A percentile compares a stretch with the other conserved stretches of the same genome.
phyloP scores from a whole-genome alignment of 2,888 invertebrate genomes.

The Hoplodrina blanda region DNA sequence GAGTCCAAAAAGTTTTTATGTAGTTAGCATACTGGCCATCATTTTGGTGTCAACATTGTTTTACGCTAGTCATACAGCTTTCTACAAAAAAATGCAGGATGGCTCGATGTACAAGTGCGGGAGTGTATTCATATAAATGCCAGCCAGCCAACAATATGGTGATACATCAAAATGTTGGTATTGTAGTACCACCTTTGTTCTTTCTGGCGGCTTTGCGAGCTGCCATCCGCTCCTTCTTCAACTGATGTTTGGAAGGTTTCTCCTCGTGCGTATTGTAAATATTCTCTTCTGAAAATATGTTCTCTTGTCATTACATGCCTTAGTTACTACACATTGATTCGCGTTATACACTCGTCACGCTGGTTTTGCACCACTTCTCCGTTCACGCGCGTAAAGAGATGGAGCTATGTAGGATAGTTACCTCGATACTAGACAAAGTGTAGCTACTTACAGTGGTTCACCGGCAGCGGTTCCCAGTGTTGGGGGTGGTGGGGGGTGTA shows the following conservation, averaged over 20 bases:
- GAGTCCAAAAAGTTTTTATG: neutral
- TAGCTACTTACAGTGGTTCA: neutral
- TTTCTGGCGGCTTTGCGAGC: slow-evolving; percentile 90
- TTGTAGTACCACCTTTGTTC: slow-evolving; percentile 80
- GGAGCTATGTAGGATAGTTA: neutral
- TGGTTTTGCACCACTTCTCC: slow-evolving; percentile 40
- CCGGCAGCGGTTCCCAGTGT: neutral
- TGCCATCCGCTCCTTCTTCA: slow-evolving; percentile 92
- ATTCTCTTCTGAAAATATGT: slow-evolving; percentile 87
- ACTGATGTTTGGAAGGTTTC: slow-evolving; percentile 92
- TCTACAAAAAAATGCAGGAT: neutral
- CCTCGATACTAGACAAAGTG: neutral
- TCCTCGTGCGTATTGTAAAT: slow-evolving; percentile 88
- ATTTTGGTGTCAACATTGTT: neutral
- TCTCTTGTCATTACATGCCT: slow-evolving; percentile 73
- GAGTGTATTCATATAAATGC: slow-evolving; percentile 41
- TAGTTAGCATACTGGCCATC: no score
- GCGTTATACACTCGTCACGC: slow-evolving; percentile 47
- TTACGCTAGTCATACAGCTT: neutral
- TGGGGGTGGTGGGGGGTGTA: neutral
- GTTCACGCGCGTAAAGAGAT: neutral
- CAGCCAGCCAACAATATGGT: slow-evolving; percentile 57
- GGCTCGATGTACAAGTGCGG: neutral
- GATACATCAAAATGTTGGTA: slow-evolving; percentile 48
- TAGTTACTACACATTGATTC: slow-evolving; percentile 64